Evolutionary conservation across 2,113 vertebrate species (phyloP).

Genomic region (Microtus pennsylvanicus): DNA sequence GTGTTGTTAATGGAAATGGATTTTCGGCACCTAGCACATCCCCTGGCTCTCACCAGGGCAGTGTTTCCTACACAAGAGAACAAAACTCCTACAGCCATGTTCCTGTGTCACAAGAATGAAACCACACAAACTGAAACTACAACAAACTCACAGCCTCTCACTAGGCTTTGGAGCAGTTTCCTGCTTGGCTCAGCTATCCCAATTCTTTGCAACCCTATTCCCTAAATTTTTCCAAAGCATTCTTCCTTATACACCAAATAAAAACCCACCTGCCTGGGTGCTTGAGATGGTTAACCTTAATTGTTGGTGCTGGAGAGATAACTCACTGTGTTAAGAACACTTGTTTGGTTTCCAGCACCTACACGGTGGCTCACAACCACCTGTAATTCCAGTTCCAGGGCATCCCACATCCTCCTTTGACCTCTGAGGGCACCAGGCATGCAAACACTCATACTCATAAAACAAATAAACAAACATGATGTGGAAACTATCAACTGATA

Average conservation of each 20-base stretch:
- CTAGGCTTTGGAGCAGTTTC: neutral
- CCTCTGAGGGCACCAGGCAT: neutral
- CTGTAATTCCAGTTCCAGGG: neutral
- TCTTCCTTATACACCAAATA: neutral
- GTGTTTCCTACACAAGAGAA: neutral
- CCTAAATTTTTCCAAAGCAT: neutral
- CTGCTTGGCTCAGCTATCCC: neutral
- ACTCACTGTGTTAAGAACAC: neutral
- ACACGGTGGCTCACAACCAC: neutral
- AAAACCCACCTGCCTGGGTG: neutral
- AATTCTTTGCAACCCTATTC: neutral
- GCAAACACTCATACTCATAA: neutral
- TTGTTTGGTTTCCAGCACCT: neutral
- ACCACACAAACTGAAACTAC: neutral
- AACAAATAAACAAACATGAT: neutral
- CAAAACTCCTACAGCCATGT: neutral
- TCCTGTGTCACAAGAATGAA: neutral
- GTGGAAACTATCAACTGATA: no score
- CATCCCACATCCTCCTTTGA: neutral
- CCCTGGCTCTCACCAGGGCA: neutral
- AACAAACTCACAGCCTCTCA: neutral
- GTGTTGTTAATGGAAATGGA: neutral
- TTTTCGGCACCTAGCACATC: neutral
- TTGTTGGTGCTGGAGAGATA: neutral
- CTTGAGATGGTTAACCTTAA: no score